Conservation (phyloP, 1,140 invertebrate genomes). For the Choristoneura fumiferana region DNA sequence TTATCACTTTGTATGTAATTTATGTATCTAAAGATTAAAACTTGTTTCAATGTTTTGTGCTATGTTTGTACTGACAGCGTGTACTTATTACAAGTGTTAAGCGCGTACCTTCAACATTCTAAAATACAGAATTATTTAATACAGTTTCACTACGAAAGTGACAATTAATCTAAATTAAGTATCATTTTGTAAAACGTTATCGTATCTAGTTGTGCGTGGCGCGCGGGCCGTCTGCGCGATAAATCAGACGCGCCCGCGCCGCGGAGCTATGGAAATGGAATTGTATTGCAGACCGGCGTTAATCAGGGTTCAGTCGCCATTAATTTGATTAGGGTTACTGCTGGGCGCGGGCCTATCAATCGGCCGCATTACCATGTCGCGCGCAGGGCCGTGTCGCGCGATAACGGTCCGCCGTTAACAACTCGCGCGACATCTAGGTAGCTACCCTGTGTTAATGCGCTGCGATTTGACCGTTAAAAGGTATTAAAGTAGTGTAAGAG, state of each 20-base stretch:
- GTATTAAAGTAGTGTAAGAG: too few relatives aligned
- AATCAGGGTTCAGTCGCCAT: conserved; percentile 72
- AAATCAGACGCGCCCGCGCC: conserved; percentile 62
- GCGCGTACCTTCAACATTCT: too few relatives aligned
- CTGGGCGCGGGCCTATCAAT: conserved; percentile 74
- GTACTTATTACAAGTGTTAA: too few relatives aligned
- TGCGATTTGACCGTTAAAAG: too few relatives aligned
- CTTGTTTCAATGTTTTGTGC: too few relatives aligned
- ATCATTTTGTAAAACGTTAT: conserved; percentile 14
- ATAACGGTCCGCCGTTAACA: neutral
- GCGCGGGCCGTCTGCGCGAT: conserved; percentile 44
- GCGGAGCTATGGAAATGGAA: conserved; percentile 73
- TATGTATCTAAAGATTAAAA: too few relatives aligned
- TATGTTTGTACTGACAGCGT: too few relatives aligned
- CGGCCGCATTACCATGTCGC: conserved; percentile 67
- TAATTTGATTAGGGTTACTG: conserved; percentile 77
- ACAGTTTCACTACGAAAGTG: neutral
- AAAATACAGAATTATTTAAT: too few relatives aligned
- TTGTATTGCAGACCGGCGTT: conserved; percentile 64
- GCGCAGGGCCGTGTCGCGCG: conserved; percentile 36
- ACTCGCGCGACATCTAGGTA: too few relatives aligned
- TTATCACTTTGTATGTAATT: too few relatives aligned
- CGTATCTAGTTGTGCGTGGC: conserved; percentile 15
- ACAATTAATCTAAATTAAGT: conserved; percentile 13
- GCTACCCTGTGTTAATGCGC: too few relatives aligned